Evolutionary conservation across 2,113 vertebrate species (phyloP).

Genomic region (Corythornis vintsioides): DNA sequence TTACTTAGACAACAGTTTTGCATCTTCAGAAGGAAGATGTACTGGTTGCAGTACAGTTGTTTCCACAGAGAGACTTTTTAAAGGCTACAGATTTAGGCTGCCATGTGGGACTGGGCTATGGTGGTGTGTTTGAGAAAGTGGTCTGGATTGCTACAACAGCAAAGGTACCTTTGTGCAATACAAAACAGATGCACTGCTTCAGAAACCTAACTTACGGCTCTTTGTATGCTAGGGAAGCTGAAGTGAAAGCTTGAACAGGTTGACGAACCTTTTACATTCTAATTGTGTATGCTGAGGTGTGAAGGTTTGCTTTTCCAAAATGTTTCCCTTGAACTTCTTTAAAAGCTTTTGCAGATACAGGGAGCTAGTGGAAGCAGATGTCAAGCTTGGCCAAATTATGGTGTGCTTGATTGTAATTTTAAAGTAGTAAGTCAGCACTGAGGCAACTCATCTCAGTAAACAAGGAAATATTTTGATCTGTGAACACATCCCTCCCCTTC

Average conservation of each 20-base stretch:
- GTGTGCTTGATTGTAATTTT: conserved; percentile 6
- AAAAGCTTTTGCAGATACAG: neutral
- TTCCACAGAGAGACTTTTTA: neutral
- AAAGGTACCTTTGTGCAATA: neutral
- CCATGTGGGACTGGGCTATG: fast-evolving
- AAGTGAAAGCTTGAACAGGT: neutral
- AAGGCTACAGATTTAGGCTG: neutral
- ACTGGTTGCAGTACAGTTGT: neutral
- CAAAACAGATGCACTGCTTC: neutral
- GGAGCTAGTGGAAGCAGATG: conserved; percentile 29
- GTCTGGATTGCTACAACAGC: neutral
- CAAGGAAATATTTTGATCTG: neutral
- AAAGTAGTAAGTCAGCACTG: conserved; percentile 22
- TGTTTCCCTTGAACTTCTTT: neutral
- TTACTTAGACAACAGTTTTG: neutral
- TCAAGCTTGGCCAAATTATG: neutral
- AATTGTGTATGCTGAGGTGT: neutral
- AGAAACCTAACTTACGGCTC: neutral
- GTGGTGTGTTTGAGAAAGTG: neutral
- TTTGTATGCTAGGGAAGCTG: neutral
- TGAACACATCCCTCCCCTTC: neutral
- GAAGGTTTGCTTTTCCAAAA: neutral
- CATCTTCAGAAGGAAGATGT: neutral
- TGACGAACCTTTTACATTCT: neutral
- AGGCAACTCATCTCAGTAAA: neutral